phyloP scores from a whole-genome alignment of 2,888 invertebrate species.

The Folsomia candida region DNA sequence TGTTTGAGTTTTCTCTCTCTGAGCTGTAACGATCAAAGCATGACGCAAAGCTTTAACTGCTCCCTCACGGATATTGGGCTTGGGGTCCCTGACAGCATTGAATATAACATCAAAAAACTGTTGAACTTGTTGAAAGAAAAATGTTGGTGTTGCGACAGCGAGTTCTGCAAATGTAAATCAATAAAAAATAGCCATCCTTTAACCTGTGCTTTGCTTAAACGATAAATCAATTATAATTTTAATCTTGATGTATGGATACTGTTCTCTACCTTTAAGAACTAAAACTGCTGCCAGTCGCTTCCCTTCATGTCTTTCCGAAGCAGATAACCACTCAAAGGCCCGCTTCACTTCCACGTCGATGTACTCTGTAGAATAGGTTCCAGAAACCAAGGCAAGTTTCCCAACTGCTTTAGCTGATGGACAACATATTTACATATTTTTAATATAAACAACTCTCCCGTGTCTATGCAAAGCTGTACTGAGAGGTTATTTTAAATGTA shows the following conservation, averaged over 20 bases:
- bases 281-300: slow-evolving; percentile 89
- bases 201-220: no score
- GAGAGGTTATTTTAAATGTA: no score
- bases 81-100: slow-evolving; percentile 85
- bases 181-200: no score
- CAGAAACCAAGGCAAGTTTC: slow-evolving; percentile 83
- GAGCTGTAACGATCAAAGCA: slow-evolving; percentile 89
- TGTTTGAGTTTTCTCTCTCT: slow-evolving; percentile 89
- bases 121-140: slow-evolving; percentile 92
- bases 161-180: no score
- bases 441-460: no score
- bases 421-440: no score
- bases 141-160: slow-evolving; percentile 92
- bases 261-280: slow-evolving; percentile 77
- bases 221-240: no score
- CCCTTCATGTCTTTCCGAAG: slow-evolving; percentile 79
- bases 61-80: slow-evolving; percentile 84
- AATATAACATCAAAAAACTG: slow-evolving; percentile 92
- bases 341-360: slow-evolving; percentile 97
- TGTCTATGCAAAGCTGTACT: no score
- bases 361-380: slow-evolving; percentile 91
- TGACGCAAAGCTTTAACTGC: slow-evolving; percentile 93
- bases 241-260: no score
- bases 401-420: slow-evolving; percentile 96
- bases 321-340: slow-evolving; percentile 91